Base-by-base conservation (phyloP, 2,797 vertebrate species). In the Coracias cyanogaster region DNA sequence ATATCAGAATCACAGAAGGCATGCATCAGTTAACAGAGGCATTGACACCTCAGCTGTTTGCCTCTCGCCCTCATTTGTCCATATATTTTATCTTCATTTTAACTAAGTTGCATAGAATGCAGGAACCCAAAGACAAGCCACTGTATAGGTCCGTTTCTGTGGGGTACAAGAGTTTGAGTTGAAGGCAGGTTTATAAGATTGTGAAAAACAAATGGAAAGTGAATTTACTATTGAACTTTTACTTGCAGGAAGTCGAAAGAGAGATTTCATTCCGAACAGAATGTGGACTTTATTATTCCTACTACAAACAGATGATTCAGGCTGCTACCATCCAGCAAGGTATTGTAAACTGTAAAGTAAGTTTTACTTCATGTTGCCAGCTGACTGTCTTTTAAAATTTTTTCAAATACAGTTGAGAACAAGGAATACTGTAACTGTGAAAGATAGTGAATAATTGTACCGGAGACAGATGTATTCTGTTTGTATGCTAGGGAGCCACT, bases 221-320 rank as follows among this genome's bases (percentile, higher is more conserved):
- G 37, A 80, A 82, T 78, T 95, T 71, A 74, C 62, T 90, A 19
- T 89, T 85, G 39, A 73, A 82, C 51, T 88, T 94, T 97, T 65
- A 89, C 43, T 98, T 99, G 88, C 98, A 99, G 99, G 99, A 99
- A 97, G 99, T 99, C 2, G 99, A 99, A 97, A 98, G 99, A 89
- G 99, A 99, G 97, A 99, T 99, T 97, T 99, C 99, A 48, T 99
- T 99, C 98, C 98, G 99, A 97, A 99, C 99, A 0, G 99, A 99
- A 96, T 99, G 99, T 79, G 99, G 99, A 91, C 98, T 99, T 17
- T 99, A 99, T 98, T 99, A 99, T 95, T 99, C 99, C 17, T 99
- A 99, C 98, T 99, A 99, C 98, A 99, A 99, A 94, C 99, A 99
- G 96, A 99, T 99, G 99, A 95, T 99, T 89, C 98, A 98, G 84